phyloP scores from a whole-genome alignment of 2,113 vertebrate genomes.

The Galemys pyrenaicus region DNA sequence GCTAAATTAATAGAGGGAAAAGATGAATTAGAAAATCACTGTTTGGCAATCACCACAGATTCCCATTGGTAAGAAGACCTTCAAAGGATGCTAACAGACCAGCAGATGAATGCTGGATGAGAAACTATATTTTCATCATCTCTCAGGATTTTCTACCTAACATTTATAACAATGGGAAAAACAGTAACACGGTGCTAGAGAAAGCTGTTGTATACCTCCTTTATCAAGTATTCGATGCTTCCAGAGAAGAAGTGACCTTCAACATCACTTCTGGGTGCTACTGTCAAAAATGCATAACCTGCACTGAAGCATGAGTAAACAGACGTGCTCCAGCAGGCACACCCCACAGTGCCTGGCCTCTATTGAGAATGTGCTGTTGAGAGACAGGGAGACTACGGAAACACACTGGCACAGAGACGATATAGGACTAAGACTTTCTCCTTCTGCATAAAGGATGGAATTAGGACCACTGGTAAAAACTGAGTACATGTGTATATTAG shows the following conservation, averaged over 20 bases:
- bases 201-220: neutral
- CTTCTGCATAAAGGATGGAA: neutral
- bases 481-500: too few relatives aligned
- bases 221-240: neutral
- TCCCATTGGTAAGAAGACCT: neutral
- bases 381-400: rapidly evolving
- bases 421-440: too few relatives aligned
- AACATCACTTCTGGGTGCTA: rapidly evolving
- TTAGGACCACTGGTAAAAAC: neutral
- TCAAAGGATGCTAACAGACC: neutral
- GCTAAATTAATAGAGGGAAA: neutral
- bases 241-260: too few relatives aligned
- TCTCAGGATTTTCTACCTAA: too few relatives aligned
- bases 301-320: rapidly evolving
- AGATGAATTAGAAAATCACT: neutral
- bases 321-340: rapidly evolving
- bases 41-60: neutral
- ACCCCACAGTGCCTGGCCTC: rapidly evolving
- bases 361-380: rapidly evolving
- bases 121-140: neutral
- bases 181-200: neutral
- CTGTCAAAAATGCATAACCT: neutral
- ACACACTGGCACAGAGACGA: rapidly evolving
- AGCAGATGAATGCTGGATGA: neutral
- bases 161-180: neutral